Percentiles rank a stretch among this genome's conserved stretches.
Evolutionary conservation across 2,113 vertebrate species (phyloP).

Genomic region (Pavo muticus): DNA sequence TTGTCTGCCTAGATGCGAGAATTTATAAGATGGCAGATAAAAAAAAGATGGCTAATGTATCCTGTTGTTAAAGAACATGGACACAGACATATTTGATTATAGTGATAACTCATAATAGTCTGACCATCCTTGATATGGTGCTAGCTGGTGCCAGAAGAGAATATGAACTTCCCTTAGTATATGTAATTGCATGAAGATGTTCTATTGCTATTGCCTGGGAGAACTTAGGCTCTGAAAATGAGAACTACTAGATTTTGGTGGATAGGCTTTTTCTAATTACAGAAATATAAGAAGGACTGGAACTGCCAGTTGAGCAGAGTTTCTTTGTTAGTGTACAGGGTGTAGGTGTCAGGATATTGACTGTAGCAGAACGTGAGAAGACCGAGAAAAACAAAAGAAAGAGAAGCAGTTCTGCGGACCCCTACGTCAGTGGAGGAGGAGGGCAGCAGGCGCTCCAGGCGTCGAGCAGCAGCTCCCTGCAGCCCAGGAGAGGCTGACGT

Average conservation of each 20-base stretch:
- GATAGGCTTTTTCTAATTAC: not conserved
- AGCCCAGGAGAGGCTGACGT: rapidly evolving
- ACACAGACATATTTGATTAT: not conserved
- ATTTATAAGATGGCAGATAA: not conserved
- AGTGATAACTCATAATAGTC: not conserved
- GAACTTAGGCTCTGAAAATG: not conserved
- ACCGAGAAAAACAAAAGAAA: not conserved
- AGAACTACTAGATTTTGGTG: not conserved
- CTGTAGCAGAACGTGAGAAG: no score
- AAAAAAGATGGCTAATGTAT: not conserved
- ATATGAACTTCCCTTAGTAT: not conserved
- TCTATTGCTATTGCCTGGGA: not conserved
- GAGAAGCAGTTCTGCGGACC: not conserved
- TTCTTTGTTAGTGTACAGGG: rapidly evolving
- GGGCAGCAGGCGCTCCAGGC: rapidly evolving
- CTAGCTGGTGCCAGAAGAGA: not conserved
- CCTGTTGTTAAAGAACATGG: not conserved
- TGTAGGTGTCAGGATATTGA: not conserved
- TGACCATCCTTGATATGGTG: not conserved
- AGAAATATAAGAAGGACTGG: not conserved
- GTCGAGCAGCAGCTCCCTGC: not conserved
- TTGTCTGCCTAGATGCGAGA: not conserved
- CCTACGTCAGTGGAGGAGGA: not conserved
- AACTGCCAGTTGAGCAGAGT: not conserved
- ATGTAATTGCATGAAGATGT: not conserved